These are phyloP conservation scores for Poecilia gillii DNA, from an alignment of 2,797 vertebrate genomes.

Conservation along the genomic window DNA sequence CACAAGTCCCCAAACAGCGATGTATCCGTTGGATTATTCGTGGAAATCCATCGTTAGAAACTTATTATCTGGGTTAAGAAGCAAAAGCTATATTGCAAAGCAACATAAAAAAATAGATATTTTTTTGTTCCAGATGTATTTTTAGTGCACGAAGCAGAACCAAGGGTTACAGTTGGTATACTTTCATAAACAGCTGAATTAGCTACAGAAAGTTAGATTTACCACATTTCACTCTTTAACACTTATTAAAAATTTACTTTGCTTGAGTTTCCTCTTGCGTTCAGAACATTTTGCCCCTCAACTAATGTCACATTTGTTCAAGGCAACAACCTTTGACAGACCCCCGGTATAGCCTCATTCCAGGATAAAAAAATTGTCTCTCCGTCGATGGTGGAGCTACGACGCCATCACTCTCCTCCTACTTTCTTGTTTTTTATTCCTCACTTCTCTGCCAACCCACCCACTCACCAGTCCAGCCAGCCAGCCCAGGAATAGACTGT, in stretches of 20 bases:
- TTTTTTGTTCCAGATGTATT: not conserved
- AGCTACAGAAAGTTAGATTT: conserved; percentile 32
- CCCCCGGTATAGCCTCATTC: conserved; percentile 70
- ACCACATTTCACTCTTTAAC: conserved; percentile 19
- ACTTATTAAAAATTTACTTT: conserved; percentile 15
- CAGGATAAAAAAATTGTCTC: conserved; percentile 66
- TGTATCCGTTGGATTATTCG: not conserved
- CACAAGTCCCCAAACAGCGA: not conserved
- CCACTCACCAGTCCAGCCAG: not conserved
- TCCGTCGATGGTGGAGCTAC: conserved; percentile 35
- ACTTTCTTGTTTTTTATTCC: not conserved
- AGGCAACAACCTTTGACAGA: conserved; percentile 45
- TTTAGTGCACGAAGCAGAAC: not conserved
- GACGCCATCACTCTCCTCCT: conserved; percentile 3
- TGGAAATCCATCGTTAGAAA: not conserved
- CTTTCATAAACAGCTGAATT: conserved; percentile 1
- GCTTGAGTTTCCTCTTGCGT: conserved; percentile 12
- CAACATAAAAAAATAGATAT: too few relatives aligned
- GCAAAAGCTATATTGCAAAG: not conserved
- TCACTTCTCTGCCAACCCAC: not conserved
- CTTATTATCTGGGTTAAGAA: not conserved
- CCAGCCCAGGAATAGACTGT: conserved; percentile 76
- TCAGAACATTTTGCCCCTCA: not conserved
- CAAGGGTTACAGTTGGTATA: conserved; percentile 1
- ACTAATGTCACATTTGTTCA: conserved; percentile 25